Base-by-base conservation (phyloP, 2,888 invertebrate species). In the Sarcophaga subvicina region DNA sequence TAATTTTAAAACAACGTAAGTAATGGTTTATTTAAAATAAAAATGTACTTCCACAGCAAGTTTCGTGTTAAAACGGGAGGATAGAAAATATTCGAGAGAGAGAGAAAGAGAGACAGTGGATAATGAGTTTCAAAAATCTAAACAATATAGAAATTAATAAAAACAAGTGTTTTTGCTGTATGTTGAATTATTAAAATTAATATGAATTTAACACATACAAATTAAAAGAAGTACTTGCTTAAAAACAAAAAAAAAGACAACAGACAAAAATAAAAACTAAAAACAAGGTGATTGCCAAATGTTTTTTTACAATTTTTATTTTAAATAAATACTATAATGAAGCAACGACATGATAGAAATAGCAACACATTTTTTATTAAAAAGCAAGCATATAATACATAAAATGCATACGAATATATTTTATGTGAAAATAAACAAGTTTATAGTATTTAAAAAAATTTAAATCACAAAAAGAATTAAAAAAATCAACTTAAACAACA, bases 1-100 rank as follows among this genome's bases (percentile, higher is more conserved):
- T 67, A 80, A 75, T 79, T 82, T 79, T 54, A 70, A 62, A 78
- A 72, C 60, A 88, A 83, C 85, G 88, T 88, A 88, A 88, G 88
- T 81, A 83, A 82, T 67, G 49, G 45, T 66, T 70, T 69, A 59
- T 17, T 62, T 8, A 62, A 62, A 49, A 59, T 27, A 67, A 76
- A 63, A 47, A 37, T 20, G 60, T 11, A 73, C 45, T 27, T 76
- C 27, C 45, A 73, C 73, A 72, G 54, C 2, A 69, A 77, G 54
- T 47, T 79, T 80, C 76, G 60, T 59, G 75, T 73, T 22, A 70
- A 20, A 49, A 54, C 14, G 49, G 4, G 14, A 49, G 49, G 17
- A 17, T 54, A 54, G 54, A 49, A 49, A 63, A 62, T 4, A 54
- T 66, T 17, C 1, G 20, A 22, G 12, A 62, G 54, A 62, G 73